These are phyloP conservation scores for Drosophila murphyi DNA, from an alignment of 1,140 invertebrate species.

Conservation along the genomic window DNA sequence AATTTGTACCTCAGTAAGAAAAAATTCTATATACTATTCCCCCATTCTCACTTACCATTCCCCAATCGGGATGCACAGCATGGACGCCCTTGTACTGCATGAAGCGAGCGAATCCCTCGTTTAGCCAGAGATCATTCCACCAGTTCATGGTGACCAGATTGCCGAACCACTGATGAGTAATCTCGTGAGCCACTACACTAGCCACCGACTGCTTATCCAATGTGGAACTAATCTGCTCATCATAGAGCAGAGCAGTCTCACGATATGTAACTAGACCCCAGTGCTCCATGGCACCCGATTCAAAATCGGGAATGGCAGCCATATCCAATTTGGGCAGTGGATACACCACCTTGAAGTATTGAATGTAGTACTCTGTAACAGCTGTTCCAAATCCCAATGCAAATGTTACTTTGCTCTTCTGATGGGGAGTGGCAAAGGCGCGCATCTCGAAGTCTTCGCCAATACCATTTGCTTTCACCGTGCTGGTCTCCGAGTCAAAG, in stretches of 20 bases:
- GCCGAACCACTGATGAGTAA: slow-evolving; percentile 97
- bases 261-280: slow-evolving; percentile 95
- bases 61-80: slow-evolving; percentile 91
- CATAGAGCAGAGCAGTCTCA: slow-evolving; percentile 92
- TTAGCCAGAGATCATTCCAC: slow-evolving; percentile 97
- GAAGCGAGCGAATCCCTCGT: slow-evolving; percentile 96
- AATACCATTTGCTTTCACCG: slow-evolving; percentile 86
- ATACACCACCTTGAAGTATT: slow-evolving; percentile 94
- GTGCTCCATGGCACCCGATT: slow-evolving; percentile 97
- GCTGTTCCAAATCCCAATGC: slow-evolving; percentile 91
- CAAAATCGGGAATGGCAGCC: slow-evolving; percentile 97
- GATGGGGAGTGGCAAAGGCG: slow-evolving; percentile 90
- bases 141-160: slow-evolving; percentile 95
- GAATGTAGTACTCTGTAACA: slow-evolving; percentile 93
- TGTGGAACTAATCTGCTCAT: slow-evolving; percentile 88
- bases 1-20: no score
- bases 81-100: slow-evolving; percentile 93
- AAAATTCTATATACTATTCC: slow-evolving; percentile 31
- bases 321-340: slow-evolving; percentile 95
- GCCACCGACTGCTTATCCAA: slow-evolving; percentile 91
- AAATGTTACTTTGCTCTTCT: slow-evolving; percentile 91
- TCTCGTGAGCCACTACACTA: slow-evolving; percentile 93
- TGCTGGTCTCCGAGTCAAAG: slow-evolving; percentile 88
- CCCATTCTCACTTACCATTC: slow-evolving; percentile 88
- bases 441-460: slow-evolving; percentile 87